phyloP scores from a whole-genome alignment of 2,888 invertebrate genomes.

The Allygus modestus region DNA sequence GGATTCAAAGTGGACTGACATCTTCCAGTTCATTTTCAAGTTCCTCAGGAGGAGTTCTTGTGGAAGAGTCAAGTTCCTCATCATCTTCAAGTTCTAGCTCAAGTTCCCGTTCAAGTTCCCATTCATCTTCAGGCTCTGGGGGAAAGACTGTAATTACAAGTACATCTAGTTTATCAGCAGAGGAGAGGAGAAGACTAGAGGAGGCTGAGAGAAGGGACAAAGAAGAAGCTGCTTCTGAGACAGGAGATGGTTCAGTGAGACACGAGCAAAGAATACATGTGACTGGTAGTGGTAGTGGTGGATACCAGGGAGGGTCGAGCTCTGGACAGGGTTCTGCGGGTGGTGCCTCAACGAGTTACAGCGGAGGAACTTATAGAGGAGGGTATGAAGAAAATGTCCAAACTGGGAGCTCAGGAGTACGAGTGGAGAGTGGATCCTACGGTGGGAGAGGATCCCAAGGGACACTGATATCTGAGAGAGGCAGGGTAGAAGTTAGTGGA shows the following conservation, averaged over 20 bases:
- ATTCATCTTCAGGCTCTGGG: conserved; percentile 38
- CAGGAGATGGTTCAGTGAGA: conserved; percentile 67
- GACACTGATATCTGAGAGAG: conserved; percentile 58
- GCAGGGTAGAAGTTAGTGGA: conserved; percentile 56
- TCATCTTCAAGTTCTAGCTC: conserved; percentile 61
- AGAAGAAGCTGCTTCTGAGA: conserved; percentile 67
- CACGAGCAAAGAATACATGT: conserved; percentile 64
- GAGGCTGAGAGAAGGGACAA: conserved; percentile 65
- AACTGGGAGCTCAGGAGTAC: conserved; percentile 31
- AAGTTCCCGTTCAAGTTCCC: conserved; percentile 7
- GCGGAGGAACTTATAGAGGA: conserved; percentile 41
- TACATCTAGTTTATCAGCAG: conserved; percentile 71
- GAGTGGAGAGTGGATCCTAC: neutral
- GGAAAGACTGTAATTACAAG: conserved; percentile 29
- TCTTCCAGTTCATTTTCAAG: conserved; percentile 59
- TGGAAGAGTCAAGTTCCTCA: conserved; percentile 60
- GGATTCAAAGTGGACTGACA: conserved; percentile 64
- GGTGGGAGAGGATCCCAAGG: conserved; percentile 58
- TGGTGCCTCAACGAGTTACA: conserved; percentile 37
- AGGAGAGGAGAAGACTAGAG: conserved; percentile 72
- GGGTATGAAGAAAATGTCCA: conserved; percentile 1
- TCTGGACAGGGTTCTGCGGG: conserved; percentile 50
- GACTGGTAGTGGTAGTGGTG: neutral
- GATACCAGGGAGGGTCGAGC: neutral
- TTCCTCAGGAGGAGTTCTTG: conserved; percentile 20